Base-by-base conservation (phyloP, 2,888 invertebrate genomes). In the Agelastica alni region DNA sequence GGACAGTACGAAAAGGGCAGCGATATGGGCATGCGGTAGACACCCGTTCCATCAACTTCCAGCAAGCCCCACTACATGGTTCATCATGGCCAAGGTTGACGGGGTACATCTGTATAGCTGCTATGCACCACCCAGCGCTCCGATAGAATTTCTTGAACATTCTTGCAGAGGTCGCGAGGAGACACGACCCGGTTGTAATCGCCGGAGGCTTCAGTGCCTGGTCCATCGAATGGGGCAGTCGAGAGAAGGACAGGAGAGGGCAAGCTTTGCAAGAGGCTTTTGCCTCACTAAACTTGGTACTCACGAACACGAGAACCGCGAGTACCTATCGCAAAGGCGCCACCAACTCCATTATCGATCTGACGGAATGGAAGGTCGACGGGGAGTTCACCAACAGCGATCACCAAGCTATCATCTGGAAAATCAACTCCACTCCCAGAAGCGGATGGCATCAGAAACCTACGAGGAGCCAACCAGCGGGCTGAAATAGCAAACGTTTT, bases 1-100 rank as follows among this genome's bases (percentile, higher is more conserved):
- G n/a, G 32, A 32, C 32, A 32, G n/a, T 32, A 32, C 32, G 4
- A 32, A 32, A 32, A 32, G n/a, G 32, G 32, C 32, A 32, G 32
- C 4, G n/a, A 32, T 32, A 32, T 32, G 32, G 32, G 32, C 32
- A 32, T 32, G n/a, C 12, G 32, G 32, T 32, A 32, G 32, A 32
- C 22, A 5, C 4, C 22, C 22, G 4, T 22, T 22, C 22, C 4
- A 4, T 7, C 22, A 4, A 22, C 22, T 22, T 22, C n/a, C n/a
- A n/a, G n/a, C n/a, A n/a, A n/a, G n/a, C n/a, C n/a, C n/a, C n/a
- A n/a, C n/a, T n/a, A n/a, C n/a, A n/a, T n/a, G n/a, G n/a, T n/a
- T n/a, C n/a, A n/a, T n/a, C n/a, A n/a, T n/a, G n/a, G n/a, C n/a
- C 22, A 22, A 22, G 7, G 7, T 22, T 5, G 22, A 7, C 4